Conservation (phyloP, 2,888 invertebrate genomes). For the Chaetogeoica ovagalla region DNA sequence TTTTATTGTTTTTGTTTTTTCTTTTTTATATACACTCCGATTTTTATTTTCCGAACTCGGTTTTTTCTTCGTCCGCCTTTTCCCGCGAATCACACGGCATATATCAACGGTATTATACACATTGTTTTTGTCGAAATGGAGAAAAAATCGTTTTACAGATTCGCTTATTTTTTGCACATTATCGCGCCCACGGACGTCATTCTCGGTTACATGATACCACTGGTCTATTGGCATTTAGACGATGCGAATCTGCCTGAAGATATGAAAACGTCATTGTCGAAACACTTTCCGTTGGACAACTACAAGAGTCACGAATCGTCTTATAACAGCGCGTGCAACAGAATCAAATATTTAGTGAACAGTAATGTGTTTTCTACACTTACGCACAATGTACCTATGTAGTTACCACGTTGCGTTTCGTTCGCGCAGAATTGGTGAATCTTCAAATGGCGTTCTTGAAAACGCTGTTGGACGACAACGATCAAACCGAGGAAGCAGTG, state of each 20-base stretch:
- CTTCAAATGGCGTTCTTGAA: constrained; percentile 33
- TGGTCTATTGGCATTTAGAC: constrained; percentile 35
- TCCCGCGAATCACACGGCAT: no score
- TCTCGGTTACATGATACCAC: constrained; percentile 10
- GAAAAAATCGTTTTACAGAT: constrained; percentile 1
- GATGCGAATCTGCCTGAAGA: neutral
- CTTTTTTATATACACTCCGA: no score
- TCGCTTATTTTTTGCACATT: constrained; percentile 42
- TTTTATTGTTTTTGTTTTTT: no score
- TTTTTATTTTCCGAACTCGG: no score
- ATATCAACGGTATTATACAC: no score
- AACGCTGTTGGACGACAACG: constrained; percentile 29
- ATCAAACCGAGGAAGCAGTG: constrained; percentile 36
- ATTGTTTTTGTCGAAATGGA: no score
- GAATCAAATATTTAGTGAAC: constrained; percentile 26
- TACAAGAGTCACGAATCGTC: constrained; percentile 4
- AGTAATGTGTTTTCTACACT: neutral
- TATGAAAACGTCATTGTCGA: neutral
- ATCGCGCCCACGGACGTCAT: constrained; percentile 38
- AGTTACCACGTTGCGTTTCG: neutral
- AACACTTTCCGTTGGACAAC: neutral
- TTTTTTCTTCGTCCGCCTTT: no score
- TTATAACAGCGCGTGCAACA: constrained; percentile 5
- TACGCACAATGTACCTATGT: neutral
- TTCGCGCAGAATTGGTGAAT: constrained; percentile 18